These are phyloP conservation scores for Ischnura elegans DNA, from an alignment of 2,888 invertebrate genomes.

Conservation along the genomic window DNA sequence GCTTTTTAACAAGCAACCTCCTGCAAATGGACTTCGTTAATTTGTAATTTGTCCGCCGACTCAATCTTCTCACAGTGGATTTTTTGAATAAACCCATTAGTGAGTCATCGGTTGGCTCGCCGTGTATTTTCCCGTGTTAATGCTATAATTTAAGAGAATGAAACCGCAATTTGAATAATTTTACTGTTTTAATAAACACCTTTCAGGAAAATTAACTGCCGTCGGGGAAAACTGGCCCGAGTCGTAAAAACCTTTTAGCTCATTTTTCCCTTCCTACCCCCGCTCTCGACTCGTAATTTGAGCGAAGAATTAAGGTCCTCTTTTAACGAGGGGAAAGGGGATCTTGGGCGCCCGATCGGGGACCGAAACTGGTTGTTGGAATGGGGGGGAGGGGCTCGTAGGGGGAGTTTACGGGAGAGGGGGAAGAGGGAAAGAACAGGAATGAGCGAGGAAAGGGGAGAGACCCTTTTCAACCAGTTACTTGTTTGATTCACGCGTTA, in stretches of 20 bases:
- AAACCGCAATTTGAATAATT: conserved; percentile 64
- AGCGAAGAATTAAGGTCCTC: conserved; percentile 57
- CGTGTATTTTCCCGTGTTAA: conserved; percentile 61
- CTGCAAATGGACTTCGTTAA: conserved; percentile 20
- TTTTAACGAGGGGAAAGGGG: conserved; percentile 57
- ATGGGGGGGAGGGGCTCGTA: not conserved
- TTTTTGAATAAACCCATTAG: conserved; percentile 67
- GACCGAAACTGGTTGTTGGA: conserved; percentile 37
- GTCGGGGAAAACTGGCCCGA: conserved; percentile 49
- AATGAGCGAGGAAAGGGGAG: not conserved
- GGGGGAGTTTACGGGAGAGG: not conserved
- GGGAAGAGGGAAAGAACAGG: not conserved
- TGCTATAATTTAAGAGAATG: conserved; percentile 66
- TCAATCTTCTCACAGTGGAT: conserved; percentile 35
- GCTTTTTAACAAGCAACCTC: not conserved
- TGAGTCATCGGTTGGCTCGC: conserved; percentile 17
- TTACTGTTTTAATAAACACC: conserved; percentile 67
- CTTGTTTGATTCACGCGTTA: conserved; percentile 57
- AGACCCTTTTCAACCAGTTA: conserved; percentile 60
- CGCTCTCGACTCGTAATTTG: conserved; percentile 43
- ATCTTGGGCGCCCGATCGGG: conserved; percentile 41
- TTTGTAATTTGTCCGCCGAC: conserved; percentile 27
- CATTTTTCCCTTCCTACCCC: conserved; percentile 39
- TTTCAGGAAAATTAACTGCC: conserved; percentile 67
- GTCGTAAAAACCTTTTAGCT: conserved; percentile 54